Evolutionary conservation across 2,888 invertebrate species (phyloP).

Genomic region (Boloria selene): DNA sequence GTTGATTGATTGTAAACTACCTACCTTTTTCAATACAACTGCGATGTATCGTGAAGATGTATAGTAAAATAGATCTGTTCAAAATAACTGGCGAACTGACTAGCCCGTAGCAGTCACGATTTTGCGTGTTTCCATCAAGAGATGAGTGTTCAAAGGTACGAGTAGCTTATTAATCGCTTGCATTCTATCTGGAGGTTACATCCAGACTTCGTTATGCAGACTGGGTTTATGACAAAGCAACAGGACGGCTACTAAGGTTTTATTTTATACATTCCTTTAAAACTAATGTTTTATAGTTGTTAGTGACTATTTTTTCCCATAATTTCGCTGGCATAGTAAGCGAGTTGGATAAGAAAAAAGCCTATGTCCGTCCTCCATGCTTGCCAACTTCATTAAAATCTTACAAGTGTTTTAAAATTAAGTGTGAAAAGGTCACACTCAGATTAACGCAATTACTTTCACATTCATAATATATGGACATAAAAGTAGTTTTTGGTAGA

Average conservation of each 20-base stretch:
- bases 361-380: too few species aligned
- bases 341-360: too few species aligned
- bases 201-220: constrained; percentile 21
- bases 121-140: constrained; percentile 15
- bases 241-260: neutral
- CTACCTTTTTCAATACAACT: too few species aligned
- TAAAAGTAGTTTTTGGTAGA: too few species aligned
- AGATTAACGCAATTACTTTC: neutral
- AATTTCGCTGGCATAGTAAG: neutral
- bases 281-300: too few species aligned
- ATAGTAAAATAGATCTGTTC: constrained; percentile 13
- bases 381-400: neutral
- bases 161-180: constrained; percentile 18
- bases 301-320: too few species aligned
- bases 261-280: neutral
- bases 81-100: neutral
- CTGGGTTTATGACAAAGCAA: neutral
- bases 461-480: neutral
- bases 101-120: constrained; percentile 16
- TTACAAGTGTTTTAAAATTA: neutral
- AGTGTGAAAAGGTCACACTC: neutral
- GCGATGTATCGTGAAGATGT: neutral
- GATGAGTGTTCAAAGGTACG: constrained; percentile 8
- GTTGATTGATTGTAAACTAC: too few species aligned
- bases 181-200: constrained; percentile 17